Conservation (phyloP, 2,888 invertebrate species). For the Apotomis turbidana region DNA sequence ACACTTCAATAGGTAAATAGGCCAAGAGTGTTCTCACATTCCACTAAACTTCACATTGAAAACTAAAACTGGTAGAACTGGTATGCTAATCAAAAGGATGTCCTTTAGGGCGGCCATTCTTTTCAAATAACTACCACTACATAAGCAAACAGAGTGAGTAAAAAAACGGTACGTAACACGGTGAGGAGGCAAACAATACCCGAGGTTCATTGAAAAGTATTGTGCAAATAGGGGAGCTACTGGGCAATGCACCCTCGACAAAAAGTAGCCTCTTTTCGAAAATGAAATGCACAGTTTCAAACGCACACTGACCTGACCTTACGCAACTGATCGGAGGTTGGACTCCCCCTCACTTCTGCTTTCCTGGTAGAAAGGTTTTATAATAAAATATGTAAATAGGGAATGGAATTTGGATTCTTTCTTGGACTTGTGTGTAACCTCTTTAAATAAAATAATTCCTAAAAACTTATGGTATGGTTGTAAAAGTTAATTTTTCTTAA, state of each 20-base stretch:
- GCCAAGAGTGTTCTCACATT: constrained; percentile 36
- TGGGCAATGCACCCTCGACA: constrained; percentile 59
- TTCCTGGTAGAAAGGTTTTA: constrained; percentile 20
- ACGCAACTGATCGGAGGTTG: constrained; percentile 54
- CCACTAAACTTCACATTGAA: constrained; percentile 34
- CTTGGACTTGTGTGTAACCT: too few species aligned
- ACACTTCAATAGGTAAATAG: constrained; percentile 37
- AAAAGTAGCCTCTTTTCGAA: constrained; percentile 68
- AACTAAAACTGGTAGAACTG: constrained; percentile 30
- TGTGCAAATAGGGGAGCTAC: constrained; percentile 71
- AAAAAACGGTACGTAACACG: constrained; percentile 44
- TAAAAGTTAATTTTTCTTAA: too few species aligned
- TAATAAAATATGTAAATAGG: too few species aligned
- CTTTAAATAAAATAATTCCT: too few species aligned
- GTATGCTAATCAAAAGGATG: constrained; percentile 20
- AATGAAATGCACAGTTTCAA: constrained; percentile 58
- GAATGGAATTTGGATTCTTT: too few species aligned
- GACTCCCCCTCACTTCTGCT: constrained; percentile 46
- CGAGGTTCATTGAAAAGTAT: constrained; percentile 74
- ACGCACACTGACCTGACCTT: constrained; percentile 61
- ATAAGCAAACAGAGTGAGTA: constrained; percentile 44
- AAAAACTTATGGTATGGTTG: too few species aligned
- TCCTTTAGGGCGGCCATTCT: constrained; percentile 30
- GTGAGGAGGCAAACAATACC: constrained; percentile 63
- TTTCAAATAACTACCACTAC: constrained; percentile 44